Evolutionary conservation across 2,113 vertebrate genomes (phyloP).

Genomic region (Pseudorectes ferrugineus): DNA sequence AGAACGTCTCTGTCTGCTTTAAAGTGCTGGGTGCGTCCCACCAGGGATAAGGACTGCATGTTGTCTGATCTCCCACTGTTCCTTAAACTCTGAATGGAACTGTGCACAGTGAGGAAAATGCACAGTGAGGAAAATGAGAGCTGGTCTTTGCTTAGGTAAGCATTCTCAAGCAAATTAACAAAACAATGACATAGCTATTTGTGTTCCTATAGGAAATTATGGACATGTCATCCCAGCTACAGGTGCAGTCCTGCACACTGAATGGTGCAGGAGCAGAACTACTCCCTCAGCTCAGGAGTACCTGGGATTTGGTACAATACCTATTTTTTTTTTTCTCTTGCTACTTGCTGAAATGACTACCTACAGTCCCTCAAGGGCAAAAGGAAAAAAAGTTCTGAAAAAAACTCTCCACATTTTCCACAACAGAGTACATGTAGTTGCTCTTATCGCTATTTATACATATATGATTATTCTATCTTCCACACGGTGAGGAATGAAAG

Average conservation of each 20-base stretch:
- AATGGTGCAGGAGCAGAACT: not conserved
- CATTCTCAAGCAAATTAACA: not conserved
- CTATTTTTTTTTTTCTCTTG: not conserved
- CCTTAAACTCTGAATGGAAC: too few relatives aligned
- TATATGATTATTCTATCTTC: not conserved
- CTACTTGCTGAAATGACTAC: not conserved
- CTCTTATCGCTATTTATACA: not conserved
- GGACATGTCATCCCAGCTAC: not conserved
- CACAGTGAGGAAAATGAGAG: not conserved
- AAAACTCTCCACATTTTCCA: not conserved
- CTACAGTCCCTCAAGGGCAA: not conserved
- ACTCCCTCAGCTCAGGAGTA: not conserved
- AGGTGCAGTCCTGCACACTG: not conserved
- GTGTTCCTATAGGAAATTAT: not conserved
- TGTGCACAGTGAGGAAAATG: not conserved
- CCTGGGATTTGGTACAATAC: not conserved
- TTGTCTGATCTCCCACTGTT: not conserved
- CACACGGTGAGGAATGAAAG: not conserved
- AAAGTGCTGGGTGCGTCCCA: fast-evolving
- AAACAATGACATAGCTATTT: not conserved
- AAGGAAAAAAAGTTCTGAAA: not conserved
- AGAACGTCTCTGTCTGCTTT: not conserved
- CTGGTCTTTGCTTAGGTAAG: not conserved
- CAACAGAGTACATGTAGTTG: not conserved
- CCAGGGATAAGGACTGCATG: fast-evolving